Percentiles rank a stretch among this genome's conserved stretches.
These are phyloP conservation scores for Melanargia galathea DNA, from an alignment of 2,888 invertebrate genomes.

Conservation along the genomic window DNA sequence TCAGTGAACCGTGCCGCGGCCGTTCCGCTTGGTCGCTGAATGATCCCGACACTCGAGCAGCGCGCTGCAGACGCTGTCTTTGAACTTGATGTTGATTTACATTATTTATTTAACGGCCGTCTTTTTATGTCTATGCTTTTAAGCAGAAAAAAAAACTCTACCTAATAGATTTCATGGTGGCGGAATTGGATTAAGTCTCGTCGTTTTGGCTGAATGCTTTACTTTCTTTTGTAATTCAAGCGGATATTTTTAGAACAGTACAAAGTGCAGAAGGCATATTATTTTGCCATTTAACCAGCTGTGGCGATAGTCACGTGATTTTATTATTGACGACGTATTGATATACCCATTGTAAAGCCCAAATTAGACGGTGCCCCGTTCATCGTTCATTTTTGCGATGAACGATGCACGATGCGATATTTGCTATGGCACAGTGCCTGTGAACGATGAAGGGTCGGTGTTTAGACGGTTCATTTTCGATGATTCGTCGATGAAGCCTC, in stretches of 20 bases:
- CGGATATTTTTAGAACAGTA: background rate
- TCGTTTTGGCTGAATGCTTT: constrained; percentile 3
- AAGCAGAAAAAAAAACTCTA: background rate
- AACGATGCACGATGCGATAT: no score
- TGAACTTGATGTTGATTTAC: background rate
- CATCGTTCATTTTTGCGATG: no score
- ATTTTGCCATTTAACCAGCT: no score
- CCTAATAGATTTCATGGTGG: background rate
- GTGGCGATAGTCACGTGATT: no score
- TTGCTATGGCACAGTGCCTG: no score
- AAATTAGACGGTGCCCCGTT: no score
- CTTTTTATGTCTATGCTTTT: background rate
- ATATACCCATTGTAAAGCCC: no score
- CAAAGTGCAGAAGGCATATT: background rate
- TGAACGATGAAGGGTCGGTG: no score
- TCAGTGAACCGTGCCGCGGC: background rate
- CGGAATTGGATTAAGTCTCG: constrained; percentile 1
- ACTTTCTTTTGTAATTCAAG: background rate
- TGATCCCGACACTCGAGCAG: background rate
- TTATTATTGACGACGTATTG: no score
- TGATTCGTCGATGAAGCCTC: no score
- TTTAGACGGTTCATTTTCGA: no score
- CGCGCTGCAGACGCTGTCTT: background rate
- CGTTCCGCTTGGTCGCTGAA: background rate
- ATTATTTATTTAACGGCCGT: background rate